Evolutionary conservation across 1,140 invertebrate species (phyloP).

Genomic region (Cecropterus lyciades): DNA sequence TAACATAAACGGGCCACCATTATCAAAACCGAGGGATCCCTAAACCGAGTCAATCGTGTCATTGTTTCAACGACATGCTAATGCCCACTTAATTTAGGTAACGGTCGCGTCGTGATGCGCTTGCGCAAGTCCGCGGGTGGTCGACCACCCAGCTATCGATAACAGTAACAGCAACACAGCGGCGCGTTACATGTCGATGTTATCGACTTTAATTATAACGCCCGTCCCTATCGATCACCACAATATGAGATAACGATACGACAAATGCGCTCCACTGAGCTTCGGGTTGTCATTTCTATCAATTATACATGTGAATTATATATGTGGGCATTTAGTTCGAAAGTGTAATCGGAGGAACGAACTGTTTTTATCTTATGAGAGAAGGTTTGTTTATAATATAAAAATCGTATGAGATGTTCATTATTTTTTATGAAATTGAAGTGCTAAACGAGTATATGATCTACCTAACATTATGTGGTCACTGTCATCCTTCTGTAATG

Average conservation of each 20-base stretch:
- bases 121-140: constrained; percentile 52
- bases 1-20: constrained; percentile 19
- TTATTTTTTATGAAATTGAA: too few species aligned
- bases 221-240: constrained; percentile 57
- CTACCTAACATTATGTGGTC: too few species aligned
- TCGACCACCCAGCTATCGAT: constrained; percentile 68
- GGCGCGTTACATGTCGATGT: constrained; percentile 62
- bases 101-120: constrained; percentile 42
- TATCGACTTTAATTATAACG: constrained; percentile 75
- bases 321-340: too few species aligned
- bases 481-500: too few species aligned
- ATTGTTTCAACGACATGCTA: constrained; percentile 52
- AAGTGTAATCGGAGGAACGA: too few species aligned
- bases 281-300: constrained; percentile 13
- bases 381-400: too few species aligned
- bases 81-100: constrained; percentile 60
- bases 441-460: too few species aligned
- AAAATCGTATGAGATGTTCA: too few species aligned
- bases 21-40: constrained; percentile 22
- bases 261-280: constrained; percentile 9
- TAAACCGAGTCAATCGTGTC: constrained; percentile 17
- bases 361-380: too few species aligned
- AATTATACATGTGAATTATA: neutral
- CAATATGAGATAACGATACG: constrained; percentile 44
- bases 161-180: constrained; percentile 53